Conservation (phyloP, 2,113 vertebrate genomes). For the Vombatus ursinus region DNA sequence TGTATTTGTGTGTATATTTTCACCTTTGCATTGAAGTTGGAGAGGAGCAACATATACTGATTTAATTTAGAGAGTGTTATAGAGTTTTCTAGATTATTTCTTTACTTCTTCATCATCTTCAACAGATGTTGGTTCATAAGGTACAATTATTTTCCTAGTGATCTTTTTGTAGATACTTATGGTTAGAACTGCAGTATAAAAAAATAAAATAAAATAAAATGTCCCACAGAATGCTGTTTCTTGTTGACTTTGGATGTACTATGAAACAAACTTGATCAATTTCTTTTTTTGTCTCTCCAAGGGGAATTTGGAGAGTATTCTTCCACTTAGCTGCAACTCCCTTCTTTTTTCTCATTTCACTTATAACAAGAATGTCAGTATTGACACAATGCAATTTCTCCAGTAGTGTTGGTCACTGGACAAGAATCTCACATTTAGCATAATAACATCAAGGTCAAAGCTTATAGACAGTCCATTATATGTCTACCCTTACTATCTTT, state of each 20-base stretch:
- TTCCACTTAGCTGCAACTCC: neutral
- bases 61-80: neutral
- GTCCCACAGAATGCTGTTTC: neutral
- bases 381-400: neutral
- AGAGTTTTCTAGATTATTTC: neutral
- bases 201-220: neutral
- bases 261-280: neutral
- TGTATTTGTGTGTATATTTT: neutral
- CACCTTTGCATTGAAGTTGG: neutral
- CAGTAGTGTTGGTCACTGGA: neutral
- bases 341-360: neutral
- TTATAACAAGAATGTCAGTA: neutral
- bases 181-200: neutral
- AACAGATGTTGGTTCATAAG: neutral
- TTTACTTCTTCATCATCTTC: neutral
- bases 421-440: neutral
- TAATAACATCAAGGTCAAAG: neutral
- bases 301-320: neutral
- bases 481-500: neutral
- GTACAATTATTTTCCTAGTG: neutral
- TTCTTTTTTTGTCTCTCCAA: neutral
- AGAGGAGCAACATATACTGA: neutral
- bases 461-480: neutral
- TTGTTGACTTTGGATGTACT: neutral
- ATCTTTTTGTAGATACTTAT: neutral